Evolutionary conservation across 2,888 invertebrate species (phyloP).

Genomic region (Caenorhabditis wallacei): DNA sequence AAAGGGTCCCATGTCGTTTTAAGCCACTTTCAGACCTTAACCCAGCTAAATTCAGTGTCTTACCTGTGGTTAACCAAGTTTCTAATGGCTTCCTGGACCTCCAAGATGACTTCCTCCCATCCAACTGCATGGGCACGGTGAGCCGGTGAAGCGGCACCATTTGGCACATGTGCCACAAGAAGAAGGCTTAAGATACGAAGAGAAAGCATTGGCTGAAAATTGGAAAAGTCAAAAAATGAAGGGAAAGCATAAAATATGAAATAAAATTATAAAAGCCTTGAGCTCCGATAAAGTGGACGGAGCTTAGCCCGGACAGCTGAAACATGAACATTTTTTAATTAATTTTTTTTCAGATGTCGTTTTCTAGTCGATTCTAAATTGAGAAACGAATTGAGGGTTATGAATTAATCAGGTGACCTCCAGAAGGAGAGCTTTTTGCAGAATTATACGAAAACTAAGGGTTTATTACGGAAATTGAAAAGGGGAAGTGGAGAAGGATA

Average conservation of each 20-base stretch:
- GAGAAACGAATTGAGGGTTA: background rate
- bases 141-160: conserved; percentile 11
- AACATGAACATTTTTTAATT: background rate
- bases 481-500: too few species aligned
- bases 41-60: too few species aligned
- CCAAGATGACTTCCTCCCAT: conserved; percentile 33
- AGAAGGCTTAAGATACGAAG: conserved; percentile 12
- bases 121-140: conserved; percentile 26
- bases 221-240: background rate
- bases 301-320: background rate
- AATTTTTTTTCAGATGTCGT: conserved; percentile 8
- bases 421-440: background rate
- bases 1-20: background rate
- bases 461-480: too few species aligned
- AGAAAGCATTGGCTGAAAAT: conserved; percentile 5
- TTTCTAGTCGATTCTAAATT: background rate
- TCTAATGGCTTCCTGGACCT: conserved; percentile 33
- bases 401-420: conserved; percentile 9
- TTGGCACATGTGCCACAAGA: conserved; percentile 19
- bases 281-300: background rate
- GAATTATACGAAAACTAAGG: too few species aligned
- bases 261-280: background rate
- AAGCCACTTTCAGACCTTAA: background rate
- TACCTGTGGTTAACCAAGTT: conserved; percentile 25
- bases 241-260: background rate